A percentile compares a stretch with the other conserved stretches of the same genome.
These are phyloP conservation scores for Trinectes maculatus DNA, from an alignment of 2,113 vertebrate genomes.

Conservation along the genomic window DNA sequence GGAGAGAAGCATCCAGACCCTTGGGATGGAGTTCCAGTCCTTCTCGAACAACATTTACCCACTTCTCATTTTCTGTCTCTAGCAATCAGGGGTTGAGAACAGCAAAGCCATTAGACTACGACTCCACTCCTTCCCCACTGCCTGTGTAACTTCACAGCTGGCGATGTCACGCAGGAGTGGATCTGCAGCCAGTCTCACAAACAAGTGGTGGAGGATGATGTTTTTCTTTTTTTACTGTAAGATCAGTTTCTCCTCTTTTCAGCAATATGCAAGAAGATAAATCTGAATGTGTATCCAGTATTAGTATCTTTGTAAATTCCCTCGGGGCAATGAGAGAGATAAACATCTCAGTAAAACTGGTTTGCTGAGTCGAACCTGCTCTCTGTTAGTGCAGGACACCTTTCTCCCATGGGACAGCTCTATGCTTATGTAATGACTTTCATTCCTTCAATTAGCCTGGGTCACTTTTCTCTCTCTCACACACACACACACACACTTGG, in stretches of 20 bases:
- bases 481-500: too few species aligned
- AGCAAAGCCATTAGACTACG: neutral
- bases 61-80: neutral
- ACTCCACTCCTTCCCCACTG: neutral
- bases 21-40: neutral
- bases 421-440: conserved; percentile 30
- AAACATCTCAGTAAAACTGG: conserved; percentile 41
- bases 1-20: conserved; percentile 8
- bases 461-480: neutral
- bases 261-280: neutral
- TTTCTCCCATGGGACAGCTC: conserved; percentile 15
- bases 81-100: neutral
- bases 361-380: conserved; percentile 38
- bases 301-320: too few species aligned
- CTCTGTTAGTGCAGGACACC: neutral
- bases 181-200: too few species aligned
- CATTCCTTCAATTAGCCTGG: conserved; percentile 4
- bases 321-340: conserved; percentile 12
- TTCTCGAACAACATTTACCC: neutral
- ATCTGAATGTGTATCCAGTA: neutral
- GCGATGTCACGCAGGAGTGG: too few species aligned
- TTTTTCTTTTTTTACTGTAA: too few species aligned
- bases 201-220: too few species aligned
- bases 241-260: too few species aligned
- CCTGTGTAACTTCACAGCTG: conserved; percentile 1